Evolutionary conservation across 2,113 vertebrate species (phyloP), one percentile per base, ranked within the genome.

Genomic region (Salminus brasiliensis): DNA sequence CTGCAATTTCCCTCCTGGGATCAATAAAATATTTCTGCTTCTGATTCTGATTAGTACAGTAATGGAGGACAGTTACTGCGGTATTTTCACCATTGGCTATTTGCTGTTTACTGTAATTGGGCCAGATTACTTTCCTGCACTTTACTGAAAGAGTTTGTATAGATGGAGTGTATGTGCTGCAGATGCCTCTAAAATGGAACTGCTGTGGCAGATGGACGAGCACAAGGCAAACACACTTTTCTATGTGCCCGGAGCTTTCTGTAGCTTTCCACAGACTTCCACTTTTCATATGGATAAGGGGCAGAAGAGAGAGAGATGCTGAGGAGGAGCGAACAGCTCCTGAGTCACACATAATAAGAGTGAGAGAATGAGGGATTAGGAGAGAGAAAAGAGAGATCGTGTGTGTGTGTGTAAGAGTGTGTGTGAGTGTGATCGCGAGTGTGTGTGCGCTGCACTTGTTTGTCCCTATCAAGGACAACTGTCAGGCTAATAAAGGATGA

Each of bases 141-240:
- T n/a, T n/a, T n/a, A n/a, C n/a, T n/a, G n/a, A n/a, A n/a, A n/a
- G n/a, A n/a, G n/a, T n/a, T n/a, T 5, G 43, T 49, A 6, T 3
- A 49, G 21, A 18, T 41, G 2, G n/a, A 23, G 52, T 55, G 52
- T 8, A 55, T n/a, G 21, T 55, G 21, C 4, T 45, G 18, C 2
- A 18, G 45, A 47, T 5, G 13, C 18, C 47, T 21, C 47, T 49
- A 18, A 49, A 49, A 47, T 18, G 21, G 25, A 30, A 23, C 65
- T 73, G 63, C 65, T 47, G 53, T 68, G 70, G 29, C 74, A 78
- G 81, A 67, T 60, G 59, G 70, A 76, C 21, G 27, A 47, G 60
- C 29, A 30, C 43, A 65, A 72, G 12, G 67, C 60, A 71, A 7
- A 25, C 18, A 52, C n/a, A 27, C 21, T 72, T 25, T 39, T 5